A percentile compares a stretch with the other conserved stretches of the same genome.
Evolutionary conservation across 2,888 invertebrate genomes (phyloP).

Genomic region (Papilio demoleus): DNA sequence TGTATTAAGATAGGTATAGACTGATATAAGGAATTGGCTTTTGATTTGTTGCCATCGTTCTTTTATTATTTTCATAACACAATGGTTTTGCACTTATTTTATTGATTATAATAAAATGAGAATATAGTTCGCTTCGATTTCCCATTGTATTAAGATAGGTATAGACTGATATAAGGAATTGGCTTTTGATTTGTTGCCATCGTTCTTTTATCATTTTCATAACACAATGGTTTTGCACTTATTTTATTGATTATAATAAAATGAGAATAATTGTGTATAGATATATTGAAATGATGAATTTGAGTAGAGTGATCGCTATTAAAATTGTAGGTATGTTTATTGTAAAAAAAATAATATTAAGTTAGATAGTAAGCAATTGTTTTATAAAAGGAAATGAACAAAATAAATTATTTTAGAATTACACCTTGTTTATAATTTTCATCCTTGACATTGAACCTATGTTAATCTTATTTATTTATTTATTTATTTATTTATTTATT

Average conservation of each 20-base stretch:
- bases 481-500: too few species aligned
- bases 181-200: slow-evolving; percentile 34
- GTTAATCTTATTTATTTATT: too few species aligned
- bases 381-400: slow-evolving; percentile 78
- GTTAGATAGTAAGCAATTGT: slow-evolving; percentile 73
- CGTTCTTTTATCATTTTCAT: slow-evolving; percentile 5
- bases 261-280: slow-evolving; percentile 43
- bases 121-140: slow-evolving; percentile 37
- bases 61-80: not conserved
- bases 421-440: slow-evolving; percentile 45
- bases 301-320: slow-evolving; percentile 70
- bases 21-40: slow-evolving; percentile 36
- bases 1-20: slow-evolving; percentile 36
- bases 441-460: not conserved
- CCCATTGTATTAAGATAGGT: slow-evolving; percentile 30
- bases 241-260: slow-evolving; percentile 1
- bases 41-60: slow-evolving; percentile 28
- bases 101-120: slow-evolving; percentile 7
- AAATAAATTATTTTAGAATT: slow-evolving; percentile 82
- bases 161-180: slow-evolving; percentile 36
- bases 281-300: slow-evolving; percentile 57
- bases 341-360: slow-evolving; percentile 72
- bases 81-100: not conserved
- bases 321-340: slow-evolving; percentile 63
- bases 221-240: not conserved